These are phyloP conservation scores for Drosophila pruinosa DNA, from an alignment of 1,140 invertebrate genomes.

Conservation along the genomic window DNA sequence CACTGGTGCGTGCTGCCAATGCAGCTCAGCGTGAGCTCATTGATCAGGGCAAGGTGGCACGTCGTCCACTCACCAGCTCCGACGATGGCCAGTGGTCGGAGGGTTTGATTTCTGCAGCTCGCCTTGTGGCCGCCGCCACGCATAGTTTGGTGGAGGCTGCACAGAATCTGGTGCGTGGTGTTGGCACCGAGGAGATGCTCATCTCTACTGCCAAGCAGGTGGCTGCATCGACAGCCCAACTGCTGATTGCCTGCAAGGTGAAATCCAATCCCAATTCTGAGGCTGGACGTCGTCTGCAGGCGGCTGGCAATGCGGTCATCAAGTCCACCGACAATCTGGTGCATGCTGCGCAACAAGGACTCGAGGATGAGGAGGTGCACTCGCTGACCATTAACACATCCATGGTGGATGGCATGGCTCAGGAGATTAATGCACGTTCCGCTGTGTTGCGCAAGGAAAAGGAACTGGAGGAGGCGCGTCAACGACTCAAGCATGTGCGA, in stretches of 20 bases:
- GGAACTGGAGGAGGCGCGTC: conserved; percentile 95
- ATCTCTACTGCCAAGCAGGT: conserved; percentile 99
- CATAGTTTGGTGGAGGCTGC: conserved; percentile 98
- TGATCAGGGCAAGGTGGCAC: conserved; percentile 91
- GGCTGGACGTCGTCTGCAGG: conserved; percentile 95
- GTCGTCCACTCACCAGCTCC: conserved; percentile 90
- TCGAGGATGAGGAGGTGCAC: conserved; percentile 95
- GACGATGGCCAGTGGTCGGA: conserved; percentile 99
- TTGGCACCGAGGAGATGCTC: conserved; percentile 96
- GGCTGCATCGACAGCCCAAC: conserved; percentile 97
- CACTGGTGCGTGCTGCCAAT: conserved; percentile 97
- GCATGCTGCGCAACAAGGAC: conserved; percentile 95
- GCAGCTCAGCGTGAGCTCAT: conserved; percentile 97
- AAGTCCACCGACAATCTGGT: conserved; percentile 98
- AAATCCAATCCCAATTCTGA: conserved; percentile 98
- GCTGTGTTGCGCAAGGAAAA: conserved; percentile 96
- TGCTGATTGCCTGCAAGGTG: conserved; percentile 98
- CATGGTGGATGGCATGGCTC: conserved; percentile 96
- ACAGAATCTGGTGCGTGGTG: conserved; percentile 97
- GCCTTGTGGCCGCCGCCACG: conserved; percentile 97
- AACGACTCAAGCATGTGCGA: conserved; percentile 92
- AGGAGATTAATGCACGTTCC: conserved; percentile 94
- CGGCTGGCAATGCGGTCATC: conserved; percentile 98
- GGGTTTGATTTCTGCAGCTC: conserved; percentile 97
- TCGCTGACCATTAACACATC: conserved; percentile 93